Conservation (phyloP, 2,797 vertebrate species). For the Hoplostethus mediterraneus region DNA sequence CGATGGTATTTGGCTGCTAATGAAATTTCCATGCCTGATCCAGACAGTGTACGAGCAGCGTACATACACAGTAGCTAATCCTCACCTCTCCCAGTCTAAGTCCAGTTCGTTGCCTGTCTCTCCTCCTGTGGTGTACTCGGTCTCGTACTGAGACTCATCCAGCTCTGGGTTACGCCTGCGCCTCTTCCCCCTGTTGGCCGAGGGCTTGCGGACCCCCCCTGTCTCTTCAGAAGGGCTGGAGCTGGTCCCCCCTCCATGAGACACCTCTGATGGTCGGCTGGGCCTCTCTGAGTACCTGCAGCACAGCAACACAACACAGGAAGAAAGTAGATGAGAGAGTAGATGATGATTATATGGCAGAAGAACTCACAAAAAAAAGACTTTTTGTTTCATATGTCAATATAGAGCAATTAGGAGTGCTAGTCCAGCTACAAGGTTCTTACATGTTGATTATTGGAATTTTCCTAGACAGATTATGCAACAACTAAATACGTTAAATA, state of each 20-base stretch:
- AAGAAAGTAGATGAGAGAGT: background rate
- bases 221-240: slow-evolving; percentile 85
- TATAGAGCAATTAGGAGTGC: background rate
- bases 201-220: slow-evolving; percentile 74
- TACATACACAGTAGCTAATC: background rate
- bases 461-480: slow-evolving; percentile 6
- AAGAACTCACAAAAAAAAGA: too few relatives aligned
- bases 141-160: slow-evolving; percentile 92
- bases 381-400: background rate
- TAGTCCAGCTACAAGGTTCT: background rate
- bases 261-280: slow-evolving; percentile 70
- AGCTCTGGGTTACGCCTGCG: slow-evolving; percentile 84
- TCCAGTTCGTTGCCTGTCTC: slow-evolving; percentile 89
- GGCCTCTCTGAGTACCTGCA: slow-evolving; percentile 79
- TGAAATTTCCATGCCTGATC: slow-evolving; percentile 52
- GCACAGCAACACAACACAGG: slow-evolving; percentile 9
- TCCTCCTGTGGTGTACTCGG: slow-evolving; percentile 91
- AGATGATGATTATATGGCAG: background rate
- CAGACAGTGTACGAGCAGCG: slow-evolving; percentile 23
- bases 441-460: background rate
- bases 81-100: slow-evolving; percentile 83
- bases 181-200: slow-evolving; percentile 82
- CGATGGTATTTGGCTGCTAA: slow-evolving; percentile 29
- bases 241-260: slow-evolving; percentile 73
- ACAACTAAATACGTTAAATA: background rate